Evolutionary conservation across 2,888 invertebrate species (phyloP).

Genomic region (Homarus gammarus): DNA sequence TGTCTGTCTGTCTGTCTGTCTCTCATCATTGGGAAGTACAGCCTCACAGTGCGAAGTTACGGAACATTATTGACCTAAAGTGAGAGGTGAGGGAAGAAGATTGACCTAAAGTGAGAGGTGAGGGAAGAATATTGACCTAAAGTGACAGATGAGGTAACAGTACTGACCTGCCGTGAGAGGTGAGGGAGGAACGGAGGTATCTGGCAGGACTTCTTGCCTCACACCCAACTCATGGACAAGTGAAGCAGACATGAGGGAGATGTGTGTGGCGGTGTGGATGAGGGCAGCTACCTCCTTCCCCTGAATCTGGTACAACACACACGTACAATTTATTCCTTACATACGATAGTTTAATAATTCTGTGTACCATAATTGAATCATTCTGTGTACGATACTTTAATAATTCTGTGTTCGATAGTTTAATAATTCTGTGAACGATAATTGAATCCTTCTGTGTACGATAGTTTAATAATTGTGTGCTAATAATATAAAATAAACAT

Average conservation of each 20-base stretch:
- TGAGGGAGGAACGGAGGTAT: conserved; percentile 65
- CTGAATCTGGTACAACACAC: too few relatives aligned
- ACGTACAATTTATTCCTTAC: too few relatives aligned
- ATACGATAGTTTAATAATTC: too few relatives aligned
- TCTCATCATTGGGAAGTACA: neutral
- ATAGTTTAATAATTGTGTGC: too few relatives aligned
- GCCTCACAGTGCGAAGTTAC: neutral
- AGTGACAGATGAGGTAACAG: neutral
- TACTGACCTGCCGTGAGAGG: conserved; percentile 52
- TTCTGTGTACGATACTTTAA: too few relatives aligned
- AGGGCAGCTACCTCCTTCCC: conserved; percentile 69
- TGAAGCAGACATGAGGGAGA: conserved; percentile 67
- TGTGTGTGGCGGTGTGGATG: conserved; percentile 72
- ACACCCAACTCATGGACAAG: conserved; percentile 60
- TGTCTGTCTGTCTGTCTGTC: too few relatives aligned
- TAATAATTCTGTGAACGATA: too few relatives aligned
- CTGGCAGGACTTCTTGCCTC: conserved; percentile 65
- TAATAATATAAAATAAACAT: too few relatives aligned
- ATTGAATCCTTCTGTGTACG: too few relatives aligned
- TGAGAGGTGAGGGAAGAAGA: neutral
- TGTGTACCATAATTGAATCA: too few relatives aligned
- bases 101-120: neutral
- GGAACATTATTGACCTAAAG: neutral
- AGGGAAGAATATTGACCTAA: neutral
- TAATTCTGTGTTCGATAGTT: too few relatives aligned